Conservation (phyloP, 2,797 vertebrate species). For the Hemitrygon akajei region DNA sequence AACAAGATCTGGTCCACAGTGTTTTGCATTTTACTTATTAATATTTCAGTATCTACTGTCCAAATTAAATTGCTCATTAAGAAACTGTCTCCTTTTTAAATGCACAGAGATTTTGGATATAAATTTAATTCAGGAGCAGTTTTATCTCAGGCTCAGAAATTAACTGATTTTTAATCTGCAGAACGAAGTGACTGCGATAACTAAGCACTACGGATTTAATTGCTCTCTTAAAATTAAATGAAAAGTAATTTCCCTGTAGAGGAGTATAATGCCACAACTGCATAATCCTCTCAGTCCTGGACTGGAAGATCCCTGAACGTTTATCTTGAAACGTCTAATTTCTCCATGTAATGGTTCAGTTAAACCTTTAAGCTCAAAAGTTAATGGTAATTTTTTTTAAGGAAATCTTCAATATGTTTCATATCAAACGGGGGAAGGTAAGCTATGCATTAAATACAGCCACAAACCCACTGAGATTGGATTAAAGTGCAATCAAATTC, state of each 20-base stretch:
- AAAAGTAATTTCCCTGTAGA: slow-evolving; percentile 4
- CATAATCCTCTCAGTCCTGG: neutral
- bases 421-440: neutral
- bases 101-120: neutral
- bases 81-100: neutral
- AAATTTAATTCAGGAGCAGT: neutral
- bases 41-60: neutral
- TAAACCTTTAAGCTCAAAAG: neutral
- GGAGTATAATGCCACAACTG: neutral
- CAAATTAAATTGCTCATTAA: neutral
- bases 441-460: neutral
- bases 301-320: neutral
- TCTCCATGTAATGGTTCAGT: neutral
- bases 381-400: neutral
- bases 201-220: slow-evolving; percentile 8
- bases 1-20: neutral
- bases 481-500: neutral
- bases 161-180: neutral
- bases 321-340: neutral
- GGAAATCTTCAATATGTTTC: neutral
- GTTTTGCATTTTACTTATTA: slow-evolving; percentile 9
- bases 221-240: slow-evolving; percentile 17
- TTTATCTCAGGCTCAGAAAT: neutral
- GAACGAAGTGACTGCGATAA: neutral
- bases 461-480: neutral